These are phyloP conservation scores for Metridium senile DNA, from an alignment of 92 coral and sea anemone species.

Conservation along the genomic window DNA sequence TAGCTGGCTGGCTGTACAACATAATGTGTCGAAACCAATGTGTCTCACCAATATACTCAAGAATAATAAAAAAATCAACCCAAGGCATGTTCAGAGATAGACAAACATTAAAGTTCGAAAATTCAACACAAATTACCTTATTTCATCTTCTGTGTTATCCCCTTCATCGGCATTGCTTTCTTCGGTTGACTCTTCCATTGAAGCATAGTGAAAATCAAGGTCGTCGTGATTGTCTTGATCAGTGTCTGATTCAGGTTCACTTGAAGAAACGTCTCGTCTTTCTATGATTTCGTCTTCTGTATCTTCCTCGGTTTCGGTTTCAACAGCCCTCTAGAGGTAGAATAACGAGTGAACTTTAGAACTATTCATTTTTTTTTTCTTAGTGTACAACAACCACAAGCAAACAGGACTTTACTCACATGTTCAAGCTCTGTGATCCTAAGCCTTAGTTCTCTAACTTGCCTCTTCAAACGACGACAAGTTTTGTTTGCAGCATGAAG, in stretches of 20 bases:
- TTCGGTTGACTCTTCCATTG: too few species aligned
- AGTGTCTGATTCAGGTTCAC: background rate
- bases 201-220: too few species aligned
- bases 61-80: too few species aligned
- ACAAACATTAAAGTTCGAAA: too few species aligned
- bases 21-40: too few species aligned
- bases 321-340: background rate
- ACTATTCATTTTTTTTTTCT: background rate
- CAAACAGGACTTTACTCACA: background rate
- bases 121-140: too few species aligned
- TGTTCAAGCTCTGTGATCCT: background rate
- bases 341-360: background rate
- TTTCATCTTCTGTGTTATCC: too few species aligned
- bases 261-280: background rate
- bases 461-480: background rate
- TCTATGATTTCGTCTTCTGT: constrained; percentile 7
- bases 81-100: too few species aligned
- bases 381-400: background rate
- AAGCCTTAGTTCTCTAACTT: background rate
- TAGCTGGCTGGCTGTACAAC: too few species aligned
- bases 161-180: too few species aligned
- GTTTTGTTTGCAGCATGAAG: background rate
- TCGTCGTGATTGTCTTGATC: background rate
- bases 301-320: background rate
- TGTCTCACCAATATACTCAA: too few species aligned